Percentiles rank a stretch among this genome's conserved stretches.
phyloP scores from a whole-genome alignment of 2,113 vertebrate species.

The Thryonomys swinderianus region DNA sequence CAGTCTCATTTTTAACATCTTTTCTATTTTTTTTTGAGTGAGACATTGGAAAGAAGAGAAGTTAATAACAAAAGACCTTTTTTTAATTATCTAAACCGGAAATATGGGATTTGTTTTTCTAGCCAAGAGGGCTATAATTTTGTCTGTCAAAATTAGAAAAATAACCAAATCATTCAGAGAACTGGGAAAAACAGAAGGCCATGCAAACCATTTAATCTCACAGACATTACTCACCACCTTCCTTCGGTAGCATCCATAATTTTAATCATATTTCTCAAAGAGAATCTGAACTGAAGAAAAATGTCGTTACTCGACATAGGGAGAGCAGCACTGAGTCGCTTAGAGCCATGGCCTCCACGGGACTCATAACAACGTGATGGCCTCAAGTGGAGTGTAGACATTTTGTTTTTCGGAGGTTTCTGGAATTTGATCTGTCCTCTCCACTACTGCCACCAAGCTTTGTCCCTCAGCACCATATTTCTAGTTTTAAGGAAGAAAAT shows the following conservation, averaged over 20 bases:
- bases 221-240: neutral
- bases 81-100: neutral
- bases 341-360: neutral
- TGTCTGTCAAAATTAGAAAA: neutral
- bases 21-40: neutral
- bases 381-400: neutral
- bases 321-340: neutral
- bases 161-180: neutral
- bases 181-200: neutral
- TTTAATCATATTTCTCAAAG: neutral
- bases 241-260: neutral
- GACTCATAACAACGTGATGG: neutral
- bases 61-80: neutral
- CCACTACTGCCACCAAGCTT: neutral
- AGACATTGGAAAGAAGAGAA: neutral
- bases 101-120: neutral
- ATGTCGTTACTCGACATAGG: neutral
- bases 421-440: neutral
- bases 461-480: neutral
- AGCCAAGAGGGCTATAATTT: neutral
- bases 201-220: neutral
- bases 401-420: neutral
- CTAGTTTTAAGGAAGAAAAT: neutral
- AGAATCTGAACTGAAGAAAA: neutral
- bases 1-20: slow-evolving; percentile 14